phyloP scores from a whole-genome alignment of 2,797 vertebrate genomes.

The Silurus lanzhouensis region DNA sequence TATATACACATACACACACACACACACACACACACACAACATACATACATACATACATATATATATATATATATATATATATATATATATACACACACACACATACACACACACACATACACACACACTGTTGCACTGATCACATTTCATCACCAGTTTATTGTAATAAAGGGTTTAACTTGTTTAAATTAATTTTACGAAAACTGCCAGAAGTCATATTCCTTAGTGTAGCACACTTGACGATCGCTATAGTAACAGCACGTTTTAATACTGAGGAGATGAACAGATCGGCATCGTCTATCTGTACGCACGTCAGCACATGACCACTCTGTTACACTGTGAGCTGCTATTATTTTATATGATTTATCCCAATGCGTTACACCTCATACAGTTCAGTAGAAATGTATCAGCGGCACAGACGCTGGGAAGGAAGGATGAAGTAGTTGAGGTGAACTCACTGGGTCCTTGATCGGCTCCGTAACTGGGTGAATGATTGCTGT shows the following conservation, averaged over 20 bases:
- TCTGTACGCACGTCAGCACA: background rate
- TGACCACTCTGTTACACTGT: background rate
- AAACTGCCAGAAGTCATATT: background rate
- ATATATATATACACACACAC: too few relatives aligned
- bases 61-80: too few relatives aligned
- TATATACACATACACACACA: too few relatives aligned
- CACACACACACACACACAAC: too few relatives aligned
- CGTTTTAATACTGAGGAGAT: background rate
- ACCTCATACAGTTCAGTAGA: background rate
- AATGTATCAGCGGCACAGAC: background rate
- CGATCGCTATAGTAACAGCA: background rate
- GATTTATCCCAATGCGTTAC: background rate
- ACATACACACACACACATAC: too few relatives aligned
- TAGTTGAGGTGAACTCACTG: constrained; percentile 69
- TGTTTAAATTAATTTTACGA: background rate
- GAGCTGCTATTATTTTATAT: background rate
- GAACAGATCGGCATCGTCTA: background rate
- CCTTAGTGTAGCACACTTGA: background rate
- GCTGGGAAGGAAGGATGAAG: background rate
- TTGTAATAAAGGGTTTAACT: background rate
- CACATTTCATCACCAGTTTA: background rate
- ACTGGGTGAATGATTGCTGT: constrained; percentile 94
- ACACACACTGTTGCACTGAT: background rate
- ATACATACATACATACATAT: too few relatives aligned
- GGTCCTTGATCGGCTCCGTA: constrained; percentile 92